These are phyloP conservation scores for Calameuta pallipes DNA, from an alignment of 2,888 invertebrate genomes.

Conservation along the genomic window DNA sequence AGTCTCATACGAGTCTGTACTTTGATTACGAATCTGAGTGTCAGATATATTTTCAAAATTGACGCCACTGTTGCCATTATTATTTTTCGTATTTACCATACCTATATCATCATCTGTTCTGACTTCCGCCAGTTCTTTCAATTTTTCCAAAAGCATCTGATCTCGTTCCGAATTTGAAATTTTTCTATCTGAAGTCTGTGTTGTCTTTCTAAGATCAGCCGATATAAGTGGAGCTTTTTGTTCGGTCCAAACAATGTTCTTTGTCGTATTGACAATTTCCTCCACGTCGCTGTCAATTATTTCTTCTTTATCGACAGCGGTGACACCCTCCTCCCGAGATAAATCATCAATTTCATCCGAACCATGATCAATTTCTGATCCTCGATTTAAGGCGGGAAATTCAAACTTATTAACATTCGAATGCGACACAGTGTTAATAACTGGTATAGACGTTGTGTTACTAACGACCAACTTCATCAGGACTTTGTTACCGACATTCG, in stretches of 20 bases:
- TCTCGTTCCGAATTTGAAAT: slow-evolving; percentile 46
- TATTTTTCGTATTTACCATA: slow-evolving; percentile 24
- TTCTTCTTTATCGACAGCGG: background rate
- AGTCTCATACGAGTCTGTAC: background rate
- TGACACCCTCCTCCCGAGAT: background rate
- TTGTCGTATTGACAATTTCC: background rate
- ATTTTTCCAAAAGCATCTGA: slow-evolving; percentile 44
- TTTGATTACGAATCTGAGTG: background rate
- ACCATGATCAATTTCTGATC: background rate
- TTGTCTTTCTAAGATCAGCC: slow-evolving; percentile 24
- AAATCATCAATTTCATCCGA: background rate
- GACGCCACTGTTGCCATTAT: background rate
- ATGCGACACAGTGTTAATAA: slow-evolving; percentile 18
- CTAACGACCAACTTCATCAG: slow-evolving; percentile 47
- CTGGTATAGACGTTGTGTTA: slow-evolving; percentile 38
- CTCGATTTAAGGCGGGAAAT: background rate
- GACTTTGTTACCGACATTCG: slow-evolving; percentile 48
- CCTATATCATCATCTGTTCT: slow-evolving; percentile 39
- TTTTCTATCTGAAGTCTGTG: slow-evolving; percentile 50
- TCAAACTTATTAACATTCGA: slow-evolving; percentile 7
- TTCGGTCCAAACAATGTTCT: slow-evolving; percentile 23
- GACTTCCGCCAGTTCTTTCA: slow-evolving; percentile 51
- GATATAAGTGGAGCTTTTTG: slow-evolving; percentile 20
- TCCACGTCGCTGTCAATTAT: background rate
- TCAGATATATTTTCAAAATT: background rate